Conservation (phyloP, 37 sponge, comb jelly and placozoan genomes). For the Halichondria panicea region DNA sequence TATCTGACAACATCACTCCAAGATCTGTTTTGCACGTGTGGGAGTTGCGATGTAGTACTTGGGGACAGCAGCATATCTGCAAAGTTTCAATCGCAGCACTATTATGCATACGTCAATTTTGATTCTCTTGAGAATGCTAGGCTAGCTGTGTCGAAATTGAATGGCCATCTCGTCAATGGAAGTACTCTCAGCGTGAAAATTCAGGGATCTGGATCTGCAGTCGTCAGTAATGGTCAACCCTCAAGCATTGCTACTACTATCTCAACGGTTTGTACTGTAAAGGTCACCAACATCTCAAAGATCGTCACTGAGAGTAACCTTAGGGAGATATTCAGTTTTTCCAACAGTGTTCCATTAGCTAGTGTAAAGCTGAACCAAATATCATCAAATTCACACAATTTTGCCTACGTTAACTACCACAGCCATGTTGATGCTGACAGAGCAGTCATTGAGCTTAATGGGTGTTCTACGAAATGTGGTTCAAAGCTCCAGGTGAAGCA, state of each 20-base stretch:
- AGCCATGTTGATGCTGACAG: background rate
- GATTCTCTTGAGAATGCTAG: background rate
- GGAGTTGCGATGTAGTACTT: too few species aligned
- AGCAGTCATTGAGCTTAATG: background rate
- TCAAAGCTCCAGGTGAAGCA: background rate
- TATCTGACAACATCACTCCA: too few species aligned
- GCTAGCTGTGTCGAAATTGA: background rate
- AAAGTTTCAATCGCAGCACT: too few species aligned
- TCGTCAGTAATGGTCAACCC: background rate
- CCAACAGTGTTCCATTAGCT: background rate
- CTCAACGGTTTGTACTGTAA: conserved; percentile 16
- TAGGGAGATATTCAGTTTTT: background rate
- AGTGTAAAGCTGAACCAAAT: background rate
- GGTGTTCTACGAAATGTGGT: background rate
- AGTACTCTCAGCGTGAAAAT: background rate
- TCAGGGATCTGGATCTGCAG: background rate
- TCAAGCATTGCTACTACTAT: too few species aligned
- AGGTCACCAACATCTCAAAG: conserved; percentile 14
- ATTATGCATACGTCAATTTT: conserved; percentile 13
- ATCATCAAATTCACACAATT: background rate
- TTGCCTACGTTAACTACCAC: conserved; percentile 13
- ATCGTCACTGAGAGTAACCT: conserved; percentile 4
- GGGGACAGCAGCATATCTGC: too few species aligned
- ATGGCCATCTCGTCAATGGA: background rate
- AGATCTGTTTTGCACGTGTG: too few species aligned